These are phyloP conservation scores for Eucera pruinosa DNA, from an alignment of 2,888 invertebrate species.

Conservation along the genomic window DNA sequence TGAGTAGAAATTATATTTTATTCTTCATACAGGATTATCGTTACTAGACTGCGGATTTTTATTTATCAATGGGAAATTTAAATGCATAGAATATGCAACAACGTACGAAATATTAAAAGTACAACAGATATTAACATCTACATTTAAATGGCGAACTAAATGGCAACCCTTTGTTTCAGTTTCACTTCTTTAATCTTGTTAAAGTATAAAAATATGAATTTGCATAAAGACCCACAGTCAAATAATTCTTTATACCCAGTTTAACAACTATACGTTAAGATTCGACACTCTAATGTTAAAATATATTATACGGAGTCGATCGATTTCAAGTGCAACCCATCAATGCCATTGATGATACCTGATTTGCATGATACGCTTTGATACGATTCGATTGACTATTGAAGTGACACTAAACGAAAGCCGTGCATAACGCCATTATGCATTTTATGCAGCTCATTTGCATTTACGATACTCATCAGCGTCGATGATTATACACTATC, in stretches of 20 bases:
- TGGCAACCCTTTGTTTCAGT: too few relatives aligned
- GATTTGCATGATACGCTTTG: conserved; percentile 58
- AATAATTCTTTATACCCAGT: neutral
- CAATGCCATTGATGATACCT: conserved; percentile 32
- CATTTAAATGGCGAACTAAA: too few relatives aligned
- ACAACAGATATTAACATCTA: too few relatives aligned
- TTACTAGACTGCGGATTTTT: too few relatives aligned
- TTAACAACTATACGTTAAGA: neutral
- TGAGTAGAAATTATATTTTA: neutral
- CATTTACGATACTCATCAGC: conserved; percentile 35
- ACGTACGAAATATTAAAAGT: too few relatives aligned
- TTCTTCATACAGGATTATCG: neutral
- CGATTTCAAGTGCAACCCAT: conserved; percentile 14
- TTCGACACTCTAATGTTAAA: neutral
- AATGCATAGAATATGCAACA: too few relatives aligned
- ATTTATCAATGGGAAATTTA: too few relatives aligned
- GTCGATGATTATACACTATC: neutral
- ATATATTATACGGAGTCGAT: neutral
- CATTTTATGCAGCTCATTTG: conserved; percentile 35
- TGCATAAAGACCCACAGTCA: too few relatives aligned
- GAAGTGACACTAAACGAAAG: conserved; percentile 29
- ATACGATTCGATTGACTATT: conserved; percentile 56
- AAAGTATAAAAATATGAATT: too few relatives aligned
- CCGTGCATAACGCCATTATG: conserved; percentile 33
- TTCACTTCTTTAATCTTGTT: too few relatives aligned